phyloP scores from a whole-genome alignment of 2,113 vertebrate genomes.

The Cairina moschata region DNA sequence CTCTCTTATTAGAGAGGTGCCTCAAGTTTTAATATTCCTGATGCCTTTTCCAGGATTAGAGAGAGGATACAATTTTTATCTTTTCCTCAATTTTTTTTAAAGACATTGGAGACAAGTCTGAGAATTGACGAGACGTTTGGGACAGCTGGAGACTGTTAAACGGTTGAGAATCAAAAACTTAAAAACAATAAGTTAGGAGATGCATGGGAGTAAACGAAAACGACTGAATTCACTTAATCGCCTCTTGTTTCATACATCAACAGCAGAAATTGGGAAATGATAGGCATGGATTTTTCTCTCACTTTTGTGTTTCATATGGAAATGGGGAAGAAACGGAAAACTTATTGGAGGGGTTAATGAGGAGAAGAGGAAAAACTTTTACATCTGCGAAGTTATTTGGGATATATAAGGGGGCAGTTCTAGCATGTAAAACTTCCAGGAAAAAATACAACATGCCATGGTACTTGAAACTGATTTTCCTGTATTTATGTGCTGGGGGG shows the following conservation, averaged over 20 bases:
- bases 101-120: neutral
- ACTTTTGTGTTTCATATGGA: neutral
- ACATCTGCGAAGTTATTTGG: neutral
- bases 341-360: neutral
- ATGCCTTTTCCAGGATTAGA: neutral
- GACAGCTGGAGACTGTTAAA: neutral
- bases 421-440: neutral
- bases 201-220: neutral
- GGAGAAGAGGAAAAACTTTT: neutral
- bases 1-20: neutral
- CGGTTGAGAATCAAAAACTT: neutral
- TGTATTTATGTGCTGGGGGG: rapidly evolving
- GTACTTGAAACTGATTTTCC: neutral
- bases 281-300: neutral
- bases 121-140: neutral
- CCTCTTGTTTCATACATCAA: neutral
- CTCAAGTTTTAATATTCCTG: neutral
- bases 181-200: neutral
- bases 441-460: neutral
- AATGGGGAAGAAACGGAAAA: neutral
- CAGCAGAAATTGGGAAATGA: neutral
- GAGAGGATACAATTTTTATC: neutral
- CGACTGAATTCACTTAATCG: neutral
- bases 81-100: conserved; percentile 21
- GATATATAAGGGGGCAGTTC: neutral